Percentiles rank a stretch among this genome's conserved stretches.
phyloP scores from a whole-genome alignment of 1,140 invertebrate genomes.

The Anoplophora glabripennis region DNA sequence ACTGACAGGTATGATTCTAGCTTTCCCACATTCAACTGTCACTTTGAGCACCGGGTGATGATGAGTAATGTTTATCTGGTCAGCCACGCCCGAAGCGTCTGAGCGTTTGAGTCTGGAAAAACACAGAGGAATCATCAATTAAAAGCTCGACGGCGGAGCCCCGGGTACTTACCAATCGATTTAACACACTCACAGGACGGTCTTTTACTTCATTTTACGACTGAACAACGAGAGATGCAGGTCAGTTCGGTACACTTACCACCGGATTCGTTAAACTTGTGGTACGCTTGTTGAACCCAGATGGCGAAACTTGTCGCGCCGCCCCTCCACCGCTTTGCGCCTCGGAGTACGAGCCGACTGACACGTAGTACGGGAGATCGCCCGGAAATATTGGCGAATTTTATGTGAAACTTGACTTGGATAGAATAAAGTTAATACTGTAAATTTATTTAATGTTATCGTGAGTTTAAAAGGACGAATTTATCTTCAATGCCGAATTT shows the following conservation, averaged over 20 bases:
- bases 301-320: constrained; percentile 27
- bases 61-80: constrained; percentile 40
- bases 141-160: background rate
- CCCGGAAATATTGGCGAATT: background rate
- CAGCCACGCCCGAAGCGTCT: constrained; percentile 45
- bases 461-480: too few relatives aligned
- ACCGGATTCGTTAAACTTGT: constrained; percentile 12
- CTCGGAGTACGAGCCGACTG: background rate
- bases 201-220: constrained; percentile 8
- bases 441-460: too few relatives aligned
- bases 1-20: background rate
- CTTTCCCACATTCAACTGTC: constrained; percentile 7
- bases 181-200: background rate
- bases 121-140: background rate
- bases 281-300: constrained; percentile 22
- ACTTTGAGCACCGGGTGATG: constrained; percentile 4
- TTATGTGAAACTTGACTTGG: too few relatives aligned
- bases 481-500: too few relatives aligned
- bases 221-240: constrained; percentile 5
- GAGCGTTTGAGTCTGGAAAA: constrained; percentile 1
- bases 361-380: constrained; percentile 6
- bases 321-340: constrained; percentile 1
- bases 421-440: too few relatives aligned
- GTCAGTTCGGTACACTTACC: constrained; percentile 4
- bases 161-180: background rate